Evolutionary conservation across 2,797 vertebrate genomes (phyloP).

Genomic region (Delichon dasypus): DNA sequence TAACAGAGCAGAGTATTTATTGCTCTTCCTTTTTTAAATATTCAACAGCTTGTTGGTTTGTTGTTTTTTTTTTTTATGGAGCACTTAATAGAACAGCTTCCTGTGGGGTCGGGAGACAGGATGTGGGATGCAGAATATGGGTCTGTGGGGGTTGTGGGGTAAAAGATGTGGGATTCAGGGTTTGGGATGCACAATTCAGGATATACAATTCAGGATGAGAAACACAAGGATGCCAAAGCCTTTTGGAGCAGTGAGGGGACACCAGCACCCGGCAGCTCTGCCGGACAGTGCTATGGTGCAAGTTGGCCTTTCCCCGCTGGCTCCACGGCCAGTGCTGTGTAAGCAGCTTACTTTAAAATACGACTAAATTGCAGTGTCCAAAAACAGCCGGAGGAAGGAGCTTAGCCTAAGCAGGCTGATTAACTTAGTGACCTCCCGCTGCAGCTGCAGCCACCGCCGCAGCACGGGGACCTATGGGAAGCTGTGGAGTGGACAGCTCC

Average conservation of each 20-base stretch:
- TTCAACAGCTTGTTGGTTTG: conserved; percentile 67
- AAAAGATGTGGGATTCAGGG: background rate
- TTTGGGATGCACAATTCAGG: fast-evolving
- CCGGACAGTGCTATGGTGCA: fast-evolving
- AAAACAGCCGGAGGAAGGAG: conserved; percentile 84
- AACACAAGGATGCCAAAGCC: background rate
- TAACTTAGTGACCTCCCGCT: conserved; percentile 75
- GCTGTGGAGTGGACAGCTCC: background rate
- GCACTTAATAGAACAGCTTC: background rate
- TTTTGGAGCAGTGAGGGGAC: background rate
- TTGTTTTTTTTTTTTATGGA: background rate
- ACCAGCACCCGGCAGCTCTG: fast-evolving
- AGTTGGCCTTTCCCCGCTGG: background rate
- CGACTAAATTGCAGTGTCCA: conserved; percentile 80
- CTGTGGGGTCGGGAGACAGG: background rate
- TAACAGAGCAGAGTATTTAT: conserved; percentile 76
- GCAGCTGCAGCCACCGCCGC: background rate
- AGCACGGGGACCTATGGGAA: background rate
- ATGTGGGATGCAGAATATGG: background rate
- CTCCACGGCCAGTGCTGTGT: background rate
- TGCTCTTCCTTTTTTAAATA: conserved; percentile 83
- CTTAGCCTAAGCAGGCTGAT: conserved; percentile 74
- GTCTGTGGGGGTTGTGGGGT: background rate
- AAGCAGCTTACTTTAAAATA: conserved; percentile 82
- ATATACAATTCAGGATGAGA: fast-evolving